These are phyloP conservation scores for Ischnus inquisitorius DNA, from an alignment of 2,888 invertebrate species.

Conservation along the genomic window DNA sequence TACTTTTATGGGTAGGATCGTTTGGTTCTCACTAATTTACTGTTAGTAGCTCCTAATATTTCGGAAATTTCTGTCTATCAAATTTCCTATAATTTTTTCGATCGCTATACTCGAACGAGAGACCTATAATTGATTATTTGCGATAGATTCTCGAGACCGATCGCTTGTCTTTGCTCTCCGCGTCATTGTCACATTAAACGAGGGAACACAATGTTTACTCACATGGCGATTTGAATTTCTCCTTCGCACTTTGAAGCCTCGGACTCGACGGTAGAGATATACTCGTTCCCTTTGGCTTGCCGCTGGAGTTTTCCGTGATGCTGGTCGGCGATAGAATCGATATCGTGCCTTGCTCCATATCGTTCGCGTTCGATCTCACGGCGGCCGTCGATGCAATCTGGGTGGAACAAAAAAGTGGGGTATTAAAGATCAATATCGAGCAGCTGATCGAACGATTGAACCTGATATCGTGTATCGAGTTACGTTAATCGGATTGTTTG, in stretches of 20 bases:
- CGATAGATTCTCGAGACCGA: background rate
- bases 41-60: background rate
- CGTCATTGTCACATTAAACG: background rate
- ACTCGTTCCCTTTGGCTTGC: conserved; percentile 73
- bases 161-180: background rate
- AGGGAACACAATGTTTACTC: conserved; percentile 69
- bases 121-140: background rate
- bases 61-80: background rate
- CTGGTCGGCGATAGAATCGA: conserved; percentile 77
- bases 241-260: conserved; percentile 74
- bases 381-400: conserved; percentile 50
- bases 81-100: background rate
- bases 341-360: conserved; percentile 79
- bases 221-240: conserved; percentile 77
- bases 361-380: conserved; percentile 39
- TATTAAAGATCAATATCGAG: background rate
- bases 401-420: background rate
- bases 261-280: conserved; percentile 73
- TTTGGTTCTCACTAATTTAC: background rate
- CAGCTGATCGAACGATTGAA: background rate
- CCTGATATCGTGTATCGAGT: background rate
- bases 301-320: conserved; percentile 73
- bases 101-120: background rate
- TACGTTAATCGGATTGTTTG: background rate
- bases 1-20: background rate